These are phyloP conservation scores for Polietes domitor DNA, from an alignment of 2,888 invertebrate species.

Conservation along the genomic window DNA sequence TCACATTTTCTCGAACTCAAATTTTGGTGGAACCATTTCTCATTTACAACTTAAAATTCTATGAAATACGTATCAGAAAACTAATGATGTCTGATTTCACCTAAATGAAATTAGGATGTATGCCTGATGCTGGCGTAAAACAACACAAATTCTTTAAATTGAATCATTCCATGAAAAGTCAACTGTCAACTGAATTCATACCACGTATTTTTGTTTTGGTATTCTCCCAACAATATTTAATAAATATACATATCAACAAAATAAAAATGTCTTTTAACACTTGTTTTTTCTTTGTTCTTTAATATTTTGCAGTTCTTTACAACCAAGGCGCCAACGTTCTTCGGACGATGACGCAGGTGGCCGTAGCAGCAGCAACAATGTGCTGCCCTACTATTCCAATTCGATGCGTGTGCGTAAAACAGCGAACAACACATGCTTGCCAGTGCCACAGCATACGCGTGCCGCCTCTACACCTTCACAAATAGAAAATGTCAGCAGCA, in stretches of 20 bases:
- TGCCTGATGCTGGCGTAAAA: no score
- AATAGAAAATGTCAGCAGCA: conserved; percentile 76
- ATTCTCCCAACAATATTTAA: background rate
- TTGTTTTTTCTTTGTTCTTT: conserved; percentile 56
- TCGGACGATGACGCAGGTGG: conserved; percentile 68
- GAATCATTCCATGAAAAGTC: background rate
- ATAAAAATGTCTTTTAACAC: conserved; percentile 51
- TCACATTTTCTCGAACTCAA: no score
- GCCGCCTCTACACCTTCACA: conserved; percentile 81
- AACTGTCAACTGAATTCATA: background rate
- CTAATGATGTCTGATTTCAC: no score
- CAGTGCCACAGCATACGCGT: conserved; percentile 79
- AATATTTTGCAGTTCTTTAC: conserved; percentile 66
- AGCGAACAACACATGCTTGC: conserved; percentile 72
- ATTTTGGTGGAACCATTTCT: no score
- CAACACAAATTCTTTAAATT: no score
- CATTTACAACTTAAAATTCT: no score
- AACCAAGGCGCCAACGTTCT: conserved; percentile 72
- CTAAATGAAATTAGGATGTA: no score
- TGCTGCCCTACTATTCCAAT: conserved; percentile 78
- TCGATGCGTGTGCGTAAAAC: conserved; percentile 78
- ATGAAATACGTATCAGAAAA: no score
- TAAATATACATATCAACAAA: background rate
- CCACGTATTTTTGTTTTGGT: background rate
- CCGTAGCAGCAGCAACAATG: conserved; percentile 58